Percentiles rank a stretch among this genome's conserved stretches.
These are phyloP conservation scores for Lithophane socia DNA, from an alignment of 2,888 invertebrate genomes.

Conservation along the genomic window DNA sequence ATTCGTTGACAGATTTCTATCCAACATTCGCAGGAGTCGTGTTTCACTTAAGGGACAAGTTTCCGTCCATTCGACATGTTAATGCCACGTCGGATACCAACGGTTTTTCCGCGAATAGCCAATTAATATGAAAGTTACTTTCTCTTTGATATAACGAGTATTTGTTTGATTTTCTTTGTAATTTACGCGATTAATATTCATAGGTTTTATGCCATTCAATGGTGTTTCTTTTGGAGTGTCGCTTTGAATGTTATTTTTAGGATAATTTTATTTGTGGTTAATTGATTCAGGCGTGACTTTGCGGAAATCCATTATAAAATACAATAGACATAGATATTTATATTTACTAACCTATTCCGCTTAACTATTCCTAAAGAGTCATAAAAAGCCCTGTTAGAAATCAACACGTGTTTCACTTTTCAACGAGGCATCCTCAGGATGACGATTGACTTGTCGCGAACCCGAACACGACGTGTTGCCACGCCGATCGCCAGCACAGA, in stretches of 20 bases:
- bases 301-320: no score
- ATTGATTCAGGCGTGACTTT: no score
- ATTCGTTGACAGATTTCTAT: not conserved
- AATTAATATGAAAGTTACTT: conserved; percentile 15
- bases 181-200: conserved; percentile 14
- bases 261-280: not conserved
- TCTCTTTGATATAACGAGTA: conserved; percentile 6
- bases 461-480: no score
- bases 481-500: no score
- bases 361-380: no score
- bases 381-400: no score
- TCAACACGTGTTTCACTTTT: no score
- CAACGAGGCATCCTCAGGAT: no score
- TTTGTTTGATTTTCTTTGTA: conserved; percentile 17
- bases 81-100: not conserved
- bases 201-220: not conserved
- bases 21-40: not conserved
- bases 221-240: not conserved
- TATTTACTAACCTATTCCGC: no score
- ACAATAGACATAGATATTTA: no score
- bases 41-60: conserved; percentile 11
- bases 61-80: not conserved
- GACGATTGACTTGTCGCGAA: no score
- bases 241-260: not conserved
- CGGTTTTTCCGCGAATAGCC: conserved; percentile 2